Evolutionary conservation across 2,113 vertebrate species (phyloP).

Genomic region (Jacana jacana): DNA sequence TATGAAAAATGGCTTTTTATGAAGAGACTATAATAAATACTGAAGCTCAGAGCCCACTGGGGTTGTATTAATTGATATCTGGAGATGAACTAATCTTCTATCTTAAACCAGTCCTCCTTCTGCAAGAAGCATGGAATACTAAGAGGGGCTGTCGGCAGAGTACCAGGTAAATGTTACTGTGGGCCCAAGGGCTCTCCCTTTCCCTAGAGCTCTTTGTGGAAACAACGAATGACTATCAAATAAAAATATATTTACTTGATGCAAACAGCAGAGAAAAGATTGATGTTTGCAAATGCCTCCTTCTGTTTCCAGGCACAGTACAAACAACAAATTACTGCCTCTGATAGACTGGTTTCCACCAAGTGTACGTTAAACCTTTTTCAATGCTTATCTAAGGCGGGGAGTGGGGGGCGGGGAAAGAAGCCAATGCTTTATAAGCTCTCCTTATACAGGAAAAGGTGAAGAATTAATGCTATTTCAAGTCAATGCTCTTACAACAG

Average conservation of each 20-base stretch:
- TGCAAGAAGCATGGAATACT: not conserved
- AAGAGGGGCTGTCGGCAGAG: not conserved
- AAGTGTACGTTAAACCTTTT: not conserved
- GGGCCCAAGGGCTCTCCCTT: not conserved
- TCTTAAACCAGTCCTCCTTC: not conserved
- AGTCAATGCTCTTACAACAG: not conserved
- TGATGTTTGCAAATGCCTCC: constrained; percentile 42
- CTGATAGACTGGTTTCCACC: not conserved
- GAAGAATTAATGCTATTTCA: not conserved
- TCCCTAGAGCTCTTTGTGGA: constrained; percentile 14
- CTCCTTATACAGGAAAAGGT: not conserved
- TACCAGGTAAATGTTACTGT: not conserved
- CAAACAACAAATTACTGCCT: constrained; percentile 35
- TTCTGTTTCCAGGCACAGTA: constrained; percentile 27
- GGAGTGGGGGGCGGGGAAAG: too few relatives aligned
- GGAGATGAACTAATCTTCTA: not conserved
- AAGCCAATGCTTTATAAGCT: not conserved
- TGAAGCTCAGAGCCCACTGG: not conserved
- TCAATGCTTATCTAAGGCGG: not conserved
- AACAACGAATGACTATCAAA: constrained; percentile 27
- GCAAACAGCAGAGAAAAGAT: not conserved
- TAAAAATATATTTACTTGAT: constrained; percentile 41
- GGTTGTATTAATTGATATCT: not conserved
- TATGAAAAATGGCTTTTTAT: not conserved
- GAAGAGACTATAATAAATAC: not conserved